These are phyloP conservation scores for Alloscopus bannaensis DNA, from an alignment of 2,888 invertebrate species.

Conservation along the genomic window DNA sequence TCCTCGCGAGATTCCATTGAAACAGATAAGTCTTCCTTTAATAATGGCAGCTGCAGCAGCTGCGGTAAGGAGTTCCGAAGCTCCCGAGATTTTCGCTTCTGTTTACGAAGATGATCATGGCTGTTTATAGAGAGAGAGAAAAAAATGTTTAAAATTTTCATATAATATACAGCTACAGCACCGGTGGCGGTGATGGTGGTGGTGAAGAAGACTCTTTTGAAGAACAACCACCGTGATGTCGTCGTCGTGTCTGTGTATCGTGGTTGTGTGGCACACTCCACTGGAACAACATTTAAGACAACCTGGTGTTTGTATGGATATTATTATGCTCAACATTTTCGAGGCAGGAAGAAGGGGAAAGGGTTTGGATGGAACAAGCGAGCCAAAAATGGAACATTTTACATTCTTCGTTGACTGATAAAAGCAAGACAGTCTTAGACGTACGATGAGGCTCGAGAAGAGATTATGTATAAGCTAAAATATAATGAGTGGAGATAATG, in stretches of 20 bases:
- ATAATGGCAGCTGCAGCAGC: neutral
- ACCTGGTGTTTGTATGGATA: conserved; percentile 11
- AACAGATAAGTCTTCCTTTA: neutral
- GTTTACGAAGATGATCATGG: conserved; percentile 16
- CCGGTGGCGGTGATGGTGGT: neutral
- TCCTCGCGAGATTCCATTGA: no score
- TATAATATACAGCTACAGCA: conserved; percentile 7
- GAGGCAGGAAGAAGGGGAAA: conserved; percentile 19
- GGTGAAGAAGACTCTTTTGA: conserved; percentile 1
- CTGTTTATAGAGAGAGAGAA: no score
- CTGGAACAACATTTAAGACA: conserved; percentile 37
- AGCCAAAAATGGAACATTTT: conserved; percentile 60
- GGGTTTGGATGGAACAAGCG: conserved; percentile 22
- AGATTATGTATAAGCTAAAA: neutral
- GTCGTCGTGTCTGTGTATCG: neutral
- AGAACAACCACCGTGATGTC: conserved; percentile 33
- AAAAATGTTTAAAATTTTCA: no score
- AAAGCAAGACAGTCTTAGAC: no score
- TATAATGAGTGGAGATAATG: neutral
- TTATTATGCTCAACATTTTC: no score
- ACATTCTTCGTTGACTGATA: conserved; percentile 50
- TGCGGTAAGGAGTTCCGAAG: neutral
- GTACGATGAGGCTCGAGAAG: neutral
- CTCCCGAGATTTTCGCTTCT: conserved; percentile 15
- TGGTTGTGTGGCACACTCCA: conserved; percentile 49